phyloP scores from a whole-genome alignment of 2,113 vertebrate genomes.

The Saimiri boliviensis region DNA sequence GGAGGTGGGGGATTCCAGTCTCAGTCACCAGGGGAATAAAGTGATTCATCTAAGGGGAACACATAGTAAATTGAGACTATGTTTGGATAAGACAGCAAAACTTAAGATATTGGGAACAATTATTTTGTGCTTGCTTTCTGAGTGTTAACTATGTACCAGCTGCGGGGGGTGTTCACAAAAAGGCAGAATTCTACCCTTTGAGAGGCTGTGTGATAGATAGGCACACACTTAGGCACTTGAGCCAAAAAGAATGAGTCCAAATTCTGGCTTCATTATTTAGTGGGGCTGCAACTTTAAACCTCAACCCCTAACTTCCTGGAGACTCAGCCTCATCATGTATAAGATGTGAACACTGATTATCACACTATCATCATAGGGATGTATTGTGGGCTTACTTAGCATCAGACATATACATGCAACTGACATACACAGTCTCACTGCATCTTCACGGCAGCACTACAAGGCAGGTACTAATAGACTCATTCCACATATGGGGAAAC shows the following conservation, averaged over 20 bases:
- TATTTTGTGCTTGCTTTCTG: conserved; percentile 7
- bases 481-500: not conserved
- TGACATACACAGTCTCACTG: not conserved
- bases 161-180: not conserved
- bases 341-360: not conserved
- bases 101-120: not conserved
- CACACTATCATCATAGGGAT: not conserved
- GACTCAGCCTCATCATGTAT: not conserved
- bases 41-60: not conserved
- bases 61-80: not conserved
- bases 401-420: not conserved
- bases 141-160: not conserved
- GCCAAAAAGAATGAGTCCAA: not conserved
- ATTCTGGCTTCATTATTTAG: not conserved
- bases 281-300: not conserved
- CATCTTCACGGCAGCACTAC: not conserved
- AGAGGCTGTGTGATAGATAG: not conserved
- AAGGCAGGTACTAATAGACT: not conserved
- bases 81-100: not conserved
- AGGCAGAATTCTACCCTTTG: not conserved
- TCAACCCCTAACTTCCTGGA: not conserved
- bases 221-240: not conserved
- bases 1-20: not conserved
- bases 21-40: not conserved
- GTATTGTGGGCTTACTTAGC: not conserved